phyloP scores from a whole-genome alignment of 2,113 vertebrate genomes.

The Triplophysa siluroides region DNA sequence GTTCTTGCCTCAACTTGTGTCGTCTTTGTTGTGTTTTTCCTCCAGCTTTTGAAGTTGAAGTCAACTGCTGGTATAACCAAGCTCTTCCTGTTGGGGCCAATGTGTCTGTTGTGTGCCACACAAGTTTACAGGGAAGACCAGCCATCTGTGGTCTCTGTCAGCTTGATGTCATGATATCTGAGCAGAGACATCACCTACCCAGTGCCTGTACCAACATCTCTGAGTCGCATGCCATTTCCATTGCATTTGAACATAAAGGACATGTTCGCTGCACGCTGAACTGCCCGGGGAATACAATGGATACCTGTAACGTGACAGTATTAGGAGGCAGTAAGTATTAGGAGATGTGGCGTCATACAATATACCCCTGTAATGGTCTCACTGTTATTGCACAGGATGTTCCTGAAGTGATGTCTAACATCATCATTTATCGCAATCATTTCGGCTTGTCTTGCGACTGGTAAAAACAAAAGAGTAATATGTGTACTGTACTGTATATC shows the following conservation, averaged over 20 bases:
- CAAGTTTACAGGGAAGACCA: neutral
- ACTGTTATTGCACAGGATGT: neutral
- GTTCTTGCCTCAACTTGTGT: neutral
- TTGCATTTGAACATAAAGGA: neutral
- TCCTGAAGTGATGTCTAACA: too few relatives aligned
- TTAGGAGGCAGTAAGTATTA: constrained; percentile 45
- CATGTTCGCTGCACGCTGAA: neutral
- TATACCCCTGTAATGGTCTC: neutral
- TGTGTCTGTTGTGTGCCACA: constrained; percentile 39
- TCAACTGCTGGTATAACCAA: constrained; percentile 50
- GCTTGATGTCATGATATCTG: neutral
- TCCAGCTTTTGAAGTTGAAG: constrained; percentile 22
- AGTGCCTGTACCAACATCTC: neutral
- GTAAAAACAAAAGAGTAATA: too few relatives aligned
- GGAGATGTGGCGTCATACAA: too few relatives aligned
- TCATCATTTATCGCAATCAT: too few relatives aligned
- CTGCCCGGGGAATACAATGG: neutral
- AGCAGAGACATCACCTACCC: neutral
- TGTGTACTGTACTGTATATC: too few relatives aligned
- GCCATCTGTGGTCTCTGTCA: constrained; percentile 29
- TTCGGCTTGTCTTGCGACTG: too few relatives aligned
- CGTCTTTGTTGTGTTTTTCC: neutral
- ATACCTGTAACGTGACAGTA: neutral
- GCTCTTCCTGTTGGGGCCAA: neutral
- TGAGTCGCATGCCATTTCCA: neutral